These are phyloP conservation scores for Hydroisotoma schaefferi DNA, from an alignment of 2,888 invertebrate species.

Conservation along the genomic window DNA sequence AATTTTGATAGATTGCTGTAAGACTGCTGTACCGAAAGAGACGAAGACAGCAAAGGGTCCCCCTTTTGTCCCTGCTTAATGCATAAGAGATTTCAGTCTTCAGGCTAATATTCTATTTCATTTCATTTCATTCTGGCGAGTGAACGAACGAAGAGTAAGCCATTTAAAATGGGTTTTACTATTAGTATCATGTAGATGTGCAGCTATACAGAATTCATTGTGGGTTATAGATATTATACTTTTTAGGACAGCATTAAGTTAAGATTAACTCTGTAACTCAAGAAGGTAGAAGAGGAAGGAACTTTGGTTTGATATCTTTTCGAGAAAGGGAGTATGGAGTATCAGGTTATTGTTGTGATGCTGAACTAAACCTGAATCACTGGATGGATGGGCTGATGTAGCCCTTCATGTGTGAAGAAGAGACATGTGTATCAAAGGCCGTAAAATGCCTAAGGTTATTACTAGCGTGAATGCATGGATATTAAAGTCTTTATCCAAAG, in stretches of 20 bases:
- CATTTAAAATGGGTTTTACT: background rate
- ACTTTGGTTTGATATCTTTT: conserved; percentile 1
- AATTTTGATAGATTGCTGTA: conserved; percentile 7
- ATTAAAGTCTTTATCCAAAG: background rate
- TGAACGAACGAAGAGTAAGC: background rate
- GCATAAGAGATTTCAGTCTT: no score
- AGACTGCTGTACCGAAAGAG: no score
- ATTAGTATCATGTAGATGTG: no score
- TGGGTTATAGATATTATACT: no score
- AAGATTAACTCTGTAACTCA: conserved; percentile 1
- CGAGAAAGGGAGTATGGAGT: background rate
- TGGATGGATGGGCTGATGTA: background rate
- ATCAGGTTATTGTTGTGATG: background rate
- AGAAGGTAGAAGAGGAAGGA: background rate
- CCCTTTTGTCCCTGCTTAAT: no score
- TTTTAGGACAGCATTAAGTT: background rate
- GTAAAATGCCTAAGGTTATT: conserved; percentile 3
- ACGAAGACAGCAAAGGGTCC: background rate
- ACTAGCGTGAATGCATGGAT: no score
- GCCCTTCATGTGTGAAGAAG: background rate
- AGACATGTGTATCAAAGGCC: background rate
- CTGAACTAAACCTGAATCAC: no score
- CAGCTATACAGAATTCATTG: no score
- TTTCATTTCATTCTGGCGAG: background rate
- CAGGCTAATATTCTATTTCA: no score